These are phyloP conservation scores for Tolmerus cingulatus DNA, from an alignment of 2,888 invertebrate genomes.

Conservation along the genomic window DNA sequence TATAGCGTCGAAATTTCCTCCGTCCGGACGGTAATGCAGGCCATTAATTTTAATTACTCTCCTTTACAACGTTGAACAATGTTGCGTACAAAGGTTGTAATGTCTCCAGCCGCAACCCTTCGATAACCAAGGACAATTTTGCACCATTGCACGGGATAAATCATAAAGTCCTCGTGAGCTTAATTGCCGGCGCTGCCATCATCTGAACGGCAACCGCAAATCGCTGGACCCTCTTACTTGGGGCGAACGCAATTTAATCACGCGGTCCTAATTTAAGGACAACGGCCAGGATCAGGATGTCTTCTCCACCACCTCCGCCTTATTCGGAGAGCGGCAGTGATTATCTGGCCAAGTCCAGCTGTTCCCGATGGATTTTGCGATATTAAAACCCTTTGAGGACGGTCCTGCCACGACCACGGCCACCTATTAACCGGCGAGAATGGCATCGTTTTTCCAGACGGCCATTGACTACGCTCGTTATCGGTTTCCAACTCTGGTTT, in stretches of 20 bases:
- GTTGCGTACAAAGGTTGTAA: not conserved
- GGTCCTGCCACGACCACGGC: not conserved
- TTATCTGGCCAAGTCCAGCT: slow-evolving; percentile 38
- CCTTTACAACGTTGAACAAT: not conserved
- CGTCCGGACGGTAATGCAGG: not conserved
- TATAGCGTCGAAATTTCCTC: not conserved
- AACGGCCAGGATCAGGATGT: slow-evolving; percentile 33
- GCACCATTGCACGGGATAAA: slow-evolving; percentile 3
- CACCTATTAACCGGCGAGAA: slow-evolving; percentile 23
- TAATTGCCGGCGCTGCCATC: slow-evolving; percentile 30
- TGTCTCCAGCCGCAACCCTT: not conserved
- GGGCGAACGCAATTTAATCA: slow-evolving; percentile 29
- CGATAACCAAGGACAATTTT: not conserved
- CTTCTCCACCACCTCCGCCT: slow-evolving; percentile 5
- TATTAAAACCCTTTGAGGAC: slow-evolving; percentile 11
- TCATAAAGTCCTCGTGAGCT: slow-evolving; percentile 27
- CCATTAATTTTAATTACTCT: slow-evolving; percentile 23
- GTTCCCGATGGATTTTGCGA: slow-evolving; percentile 17
- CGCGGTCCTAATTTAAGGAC: slow-evolving; percentile 40
- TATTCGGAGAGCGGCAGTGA: not conserved
- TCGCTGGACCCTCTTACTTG: slow-evolving; percentile 19
- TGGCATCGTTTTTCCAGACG: slow-evolving; percentile 40
- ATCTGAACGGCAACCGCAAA: slow-evolving; percentile 22
- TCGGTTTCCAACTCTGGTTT: slow-evolving; percentile 37
- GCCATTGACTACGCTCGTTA: slow-evolving; percentile 36